Conservation (phyloP, 1,140 invertebrate species). For the Vollenhovia emeryi region DNA sequence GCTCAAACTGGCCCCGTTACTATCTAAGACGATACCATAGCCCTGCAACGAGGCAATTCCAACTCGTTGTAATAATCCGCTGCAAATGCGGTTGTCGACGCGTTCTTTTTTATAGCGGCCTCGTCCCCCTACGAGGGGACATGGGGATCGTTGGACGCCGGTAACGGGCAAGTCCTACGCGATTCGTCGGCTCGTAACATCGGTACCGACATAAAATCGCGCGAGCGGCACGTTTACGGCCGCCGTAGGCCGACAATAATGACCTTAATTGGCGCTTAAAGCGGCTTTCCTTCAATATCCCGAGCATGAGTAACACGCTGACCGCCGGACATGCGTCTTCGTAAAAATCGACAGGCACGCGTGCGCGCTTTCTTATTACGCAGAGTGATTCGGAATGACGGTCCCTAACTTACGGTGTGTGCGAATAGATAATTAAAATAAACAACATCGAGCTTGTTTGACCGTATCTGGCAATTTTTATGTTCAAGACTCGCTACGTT, state of each 20-base stretch:
- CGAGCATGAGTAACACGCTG: slow-evolving; percentile 46
- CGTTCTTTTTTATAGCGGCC: slow-evolving; percentile 45
- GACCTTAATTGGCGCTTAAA: slow-evolving; percentile 62
- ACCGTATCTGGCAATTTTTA: too few species aligned
- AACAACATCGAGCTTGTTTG: too few species aligned
- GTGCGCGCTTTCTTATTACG: slow-evolving; percentile 12
- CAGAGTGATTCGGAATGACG: background rate
- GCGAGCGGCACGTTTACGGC: slow-evolving; percentile 45
- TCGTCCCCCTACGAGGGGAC: slow-evolving; percentile 10
- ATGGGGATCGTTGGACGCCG: slow-evolving; percentile 40
- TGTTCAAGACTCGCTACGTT: too few species aligned
- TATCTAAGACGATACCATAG: background rate
- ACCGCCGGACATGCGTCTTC: slow-evolving; percentile 35
- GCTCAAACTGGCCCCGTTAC: background rate
- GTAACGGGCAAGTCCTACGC: slow-evolving; percentile 37
- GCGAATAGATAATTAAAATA: background rate
- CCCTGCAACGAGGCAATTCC: background rate
- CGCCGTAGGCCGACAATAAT: slow-evolving; percentile 38
- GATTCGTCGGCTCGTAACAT: slow-evolving; percentile 60
- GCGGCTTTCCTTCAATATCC: slow-evolving; percentile 34
- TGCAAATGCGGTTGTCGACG: slow-evolving; percentile 16
- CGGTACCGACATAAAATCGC: slow-evolving; percentile 55
- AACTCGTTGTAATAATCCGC: background rate
- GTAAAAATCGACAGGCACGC: slow-evolving; percentile 52
- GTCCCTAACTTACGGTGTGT: background rate